Evolutionary conservation across 2,797 vertebrate genomes (phyloP).

Genomic region (Scyliorhinus canicula): DNA sequence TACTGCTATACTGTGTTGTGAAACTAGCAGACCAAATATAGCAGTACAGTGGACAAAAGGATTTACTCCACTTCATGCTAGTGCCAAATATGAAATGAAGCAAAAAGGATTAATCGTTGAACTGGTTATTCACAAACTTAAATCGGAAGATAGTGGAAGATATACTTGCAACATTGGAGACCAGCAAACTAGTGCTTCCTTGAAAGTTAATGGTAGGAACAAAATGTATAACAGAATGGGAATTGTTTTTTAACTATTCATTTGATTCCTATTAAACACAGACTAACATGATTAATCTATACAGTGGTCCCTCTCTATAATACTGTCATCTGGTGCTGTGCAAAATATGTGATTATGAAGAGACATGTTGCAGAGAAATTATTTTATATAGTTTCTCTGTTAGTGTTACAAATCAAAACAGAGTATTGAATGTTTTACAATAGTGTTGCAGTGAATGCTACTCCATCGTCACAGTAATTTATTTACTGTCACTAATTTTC

Average conservation of each 20-base stretch:
- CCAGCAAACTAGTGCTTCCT: neutral
- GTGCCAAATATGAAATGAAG: constrained; percentile 38
- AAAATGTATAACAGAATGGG: neutral
- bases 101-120: constrained; percentile 14
- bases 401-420: neutral
- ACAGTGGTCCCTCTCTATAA: neutral
- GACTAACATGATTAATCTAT: neutral
- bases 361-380: neutral
- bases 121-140: constrained; percentile 26
- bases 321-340: neutral
- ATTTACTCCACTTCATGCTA: neutral
- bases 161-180: constrained; percentile 17
- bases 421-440: neutral
- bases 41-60: constrained; percentile 32
- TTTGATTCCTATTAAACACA: neutral
- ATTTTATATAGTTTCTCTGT: neutral
- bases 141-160: constrained; percentile 23
- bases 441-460: neutral
- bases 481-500: neutral
- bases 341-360: neutral
- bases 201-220: constrained; percentile 36
- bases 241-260: neutral
- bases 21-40: constrained; percentile 7
- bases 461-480: neutral
- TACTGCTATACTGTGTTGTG: constrained; percentile 16